Base-by-base conservation (phyloP, 1,140 invertebrate species). In the Bombus superbus region DNA sequence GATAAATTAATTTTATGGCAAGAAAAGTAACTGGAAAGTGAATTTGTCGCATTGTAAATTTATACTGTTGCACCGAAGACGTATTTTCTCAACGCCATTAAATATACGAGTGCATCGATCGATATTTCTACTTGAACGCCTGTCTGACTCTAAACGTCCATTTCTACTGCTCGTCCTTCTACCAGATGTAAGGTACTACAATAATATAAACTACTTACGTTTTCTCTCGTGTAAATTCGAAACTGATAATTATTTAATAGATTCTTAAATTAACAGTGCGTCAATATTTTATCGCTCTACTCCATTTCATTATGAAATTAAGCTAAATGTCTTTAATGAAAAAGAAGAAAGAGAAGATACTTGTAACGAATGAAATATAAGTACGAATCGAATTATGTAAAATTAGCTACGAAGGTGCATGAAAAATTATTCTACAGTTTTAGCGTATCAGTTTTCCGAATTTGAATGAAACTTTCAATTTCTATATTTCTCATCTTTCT, bases 401-500 rank as follows among this genome's bases (percentile, higher is more conserved):
- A 69, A 72, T 42, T 72, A 1, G 1, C 11, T n/a, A n/a, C 5
- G 11, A n/a, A 28, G 15, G 15, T 40, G 1, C 0, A 25, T 38
- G 8, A 64, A 25, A 35, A 11, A 10, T 35, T 35, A 8, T 25
- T 68, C 32, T 15, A 32, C 13, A 64, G 13, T 32, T 32, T 15
- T 2, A 9, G 0, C 2, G 1, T 15, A 1, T 3, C 8, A 15
- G 32, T 66, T 18, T 22, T 0, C 32, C 15, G 8, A 5, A 18
- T 66, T 66, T 35, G 1, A 9, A 22, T 0, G 18, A 32, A 64
- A 6, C 15, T 22, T 22, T 22, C 6, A 2, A 22, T 53, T 22
- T 64, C 62, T 22, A 6, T 10, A 25, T 10, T 25, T 69, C 22
- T 11, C 22, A 5, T 10, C 2, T 66, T 22, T 22, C 47, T 22